Evolutionary conservation across 2,113 vertebrate species (phyloP).

Genomic region (Rhabdomys dilectus): DNA sequence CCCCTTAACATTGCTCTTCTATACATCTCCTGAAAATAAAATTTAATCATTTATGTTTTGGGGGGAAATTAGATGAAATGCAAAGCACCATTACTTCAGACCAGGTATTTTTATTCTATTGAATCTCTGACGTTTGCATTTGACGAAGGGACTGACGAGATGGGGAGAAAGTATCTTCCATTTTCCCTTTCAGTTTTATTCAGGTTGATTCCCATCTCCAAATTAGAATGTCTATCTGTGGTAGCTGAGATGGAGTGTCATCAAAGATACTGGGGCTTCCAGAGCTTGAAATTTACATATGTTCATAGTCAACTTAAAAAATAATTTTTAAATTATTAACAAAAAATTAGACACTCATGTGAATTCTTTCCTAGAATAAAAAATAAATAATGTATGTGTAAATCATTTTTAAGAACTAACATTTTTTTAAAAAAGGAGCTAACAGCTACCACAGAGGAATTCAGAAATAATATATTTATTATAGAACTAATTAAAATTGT

Average conservation of each 20-base stretch:
- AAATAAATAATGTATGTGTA: background rate
- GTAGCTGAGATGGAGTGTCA: background rate
- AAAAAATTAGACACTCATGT: background rate
- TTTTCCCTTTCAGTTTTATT: background rate
- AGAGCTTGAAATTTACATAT: background rate
- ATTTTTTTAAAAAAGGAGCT: constrained; percentile 15
- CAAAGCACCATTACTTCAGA: constrained; percentile 7
- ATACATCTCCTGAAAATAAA: background rate
- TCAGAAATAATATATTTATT: constrained; percentile 14
- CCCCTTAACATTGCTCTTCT: background rate
- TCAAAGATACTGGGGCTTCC: background rate
- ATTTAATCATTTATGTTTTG: background rate
- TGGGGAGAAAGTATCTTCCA: background rate
- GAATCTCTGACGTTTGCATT: background rate
- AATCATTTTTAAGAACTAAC: constrained; percentile 36
- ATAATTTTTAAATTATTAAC: background rate
- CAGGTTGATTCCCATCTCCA: background rate
- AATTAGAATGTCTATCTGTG: background rate
- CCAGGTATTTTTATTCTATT: constrained; percentile 10
- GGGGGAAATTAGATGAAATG: background rate
- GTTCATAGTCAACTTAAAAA: constrained; percentile 26
- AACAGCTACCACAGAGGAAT: constrained; percentile 6
- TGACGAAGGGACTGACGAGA: background rate
- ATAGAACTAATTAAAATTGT: background rate
- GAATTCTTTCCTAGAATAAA: background rate